phyloP scores from a whole-genome alignment of 2,888 invertebrate genomes.

The Drosophila helvetica region DNA sequence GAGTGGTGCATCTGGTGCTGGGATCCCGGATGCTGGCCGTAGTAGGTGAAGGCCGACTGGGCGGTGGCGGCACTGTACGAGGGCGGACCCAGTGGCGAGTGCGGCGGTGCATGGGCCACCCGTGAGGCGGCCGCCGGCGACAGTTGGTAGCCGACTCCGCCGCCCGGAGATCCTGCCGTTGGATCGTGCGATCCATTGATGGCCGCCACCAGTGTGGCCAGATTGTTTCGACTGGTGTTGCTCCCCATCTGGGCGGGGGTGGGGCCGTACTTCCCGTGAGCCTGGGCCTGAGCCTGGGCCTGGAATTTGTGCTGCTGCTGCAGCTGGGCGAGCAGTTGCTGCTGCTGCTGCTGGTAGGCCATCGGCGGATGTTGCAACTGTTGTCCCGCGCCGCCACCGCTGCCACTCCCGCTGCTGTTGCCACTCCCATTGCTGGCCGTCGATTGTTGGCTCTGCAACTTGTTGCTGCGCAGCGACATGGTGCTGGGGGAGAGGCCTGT shows the following conservation, averaged over 20 bases:
- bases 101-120: slow-evolving; percentile 61
- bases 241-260: slow-evolving; percentile 42
- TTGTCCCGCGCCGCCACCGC: slow-evolving; percentile 6
- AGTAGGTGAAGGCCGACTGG: slow-evolving; percentile 67
- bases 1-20: slow-evolving; percentile 38
- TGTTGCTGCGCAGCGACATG: slow-evolving; percentile 83
- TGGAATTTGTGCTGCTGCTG: slow-evolving; percentile 77
- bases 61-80: slow-evolving; percentile 80
- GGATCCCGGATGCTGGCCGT: slow-evolving; percentile 36
- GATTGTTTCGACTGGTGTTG: slow-evolving; percentile 72
- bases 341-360: slow-evolving; percentile 71
- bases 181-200: slow-evolving; percentile 75
- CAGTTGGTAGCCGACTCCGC: slow-evolving; percentile 70
- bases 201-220: slow-evolving; percentile 68
- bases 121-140: slow-evolving; percentile 74
- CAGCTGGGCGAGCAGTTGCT: slow-evolving; percentile 71
- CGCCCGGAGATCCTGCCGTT: slow-evolving; percentile 21
- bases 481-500: slow-evolving; percentile 2
- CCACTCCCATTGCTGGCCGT: slow-evolving; percentile 53
- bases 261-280: slow-evolving; percentile 58
- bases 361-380: slow-evolving; percentile 62
- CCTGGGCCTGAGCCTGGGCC: slow-evolving; percentile 61
- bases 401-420: slow-evolving; percentile 54
- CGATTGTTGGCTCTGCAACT: slow-evolving; percentile 68
- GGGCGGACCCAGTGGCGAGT: slow-evolving; percentile 69